Evolutionary conservation across 2,113 vertebrate species (phyloP), one percentile per base, ranked within the genome.

Genomic region (Desmodus rotundus): DNA sequence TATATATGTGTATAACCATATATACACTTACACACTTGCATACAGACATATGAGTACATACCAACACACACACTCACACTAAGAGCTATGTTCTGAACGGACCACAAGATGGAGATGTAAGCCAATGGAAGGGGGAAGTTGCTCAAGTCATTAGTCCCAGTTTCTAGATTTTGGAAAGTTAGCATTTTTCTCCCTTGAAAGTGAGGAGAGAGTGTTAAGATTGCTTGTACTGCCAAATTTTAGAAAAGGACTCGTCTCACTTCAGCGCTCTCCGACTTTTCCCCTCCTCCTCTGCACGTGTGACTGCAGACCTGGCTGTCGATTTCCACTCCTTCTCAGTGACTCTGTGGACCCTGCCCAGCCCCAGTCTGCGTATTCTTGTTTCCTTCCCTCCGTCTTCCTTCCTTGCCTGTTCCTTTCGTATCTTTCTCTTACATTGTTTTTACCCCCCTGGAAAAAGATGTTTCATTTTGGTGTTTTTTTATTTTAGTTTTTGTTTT

Each of bases 91-190:
- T 56, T 43, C 61, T n/a, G n/a, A 56, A 78, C 22, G 24, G 68
- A 67, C 93, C 94, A 96, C 95, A 77, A 89, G 95, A 36, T 93
- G 96, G 95, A 20, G 87, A 13, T 70, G 6, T 73, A 76, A 83
- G 67, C 47, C 68, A 74, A 2, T 2, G 45, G 45, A 89, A 92
- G 38, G 7, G 20, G 16, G 68, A 63, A 38, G 5, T 17, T n/a
- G 7, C 54, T 38, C 12, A 22, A 20, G 1, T 11, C 20, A n/a
- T 77, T 77, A 17, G 22, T 72, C 22, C 81, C 50, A 31, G 33
- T n/a, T n/a, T 50, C 50, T 56, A 58, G 33, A 68, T 80, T 68
- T 87, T 45, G 70, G 50, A 33, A 67, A 72, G 15, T 50, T 54
- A n/a, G 33, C 11, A 0, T 33, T 83, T 87, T 73, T 81, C 54